Base-by-base conservation (phyloP, 2,888 invertebrate species). In the Tethea ocularis region DNA sequence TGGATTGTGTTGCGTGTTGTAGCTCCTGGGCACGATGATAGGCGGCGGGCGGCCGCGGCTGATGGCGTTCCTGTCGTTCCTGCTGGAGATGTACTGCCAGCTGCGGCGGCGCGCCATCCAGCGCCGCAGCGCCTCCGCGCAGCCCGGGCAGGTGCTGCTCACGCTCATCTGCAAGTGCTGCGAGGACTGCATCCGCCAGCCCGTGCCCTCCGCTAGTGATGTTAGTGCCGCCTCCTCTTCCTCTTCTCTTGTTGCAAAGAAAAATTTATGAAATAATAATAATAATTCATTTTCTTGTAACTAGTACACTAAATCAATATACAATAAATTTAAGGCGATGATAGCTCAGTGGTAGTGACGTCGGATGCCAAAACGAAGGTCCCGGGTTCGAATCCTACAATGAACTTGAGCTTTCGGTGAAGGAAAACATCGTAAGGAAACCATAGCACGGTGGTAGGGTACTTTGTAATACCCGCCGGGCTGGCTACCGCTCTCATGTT, bases 81-180 rank as follows among this genome's bases (percentile, higher is more conserved):
- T 98, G 68, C 96, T 97, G 75, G 97, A 98, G 94, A 97, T 98
- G 96, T 97, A 97, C 88, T 96, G 97, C 83, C 97, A 97, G 94
- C 88, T 97, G 77, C 97, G 97, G 84, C 94, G 96, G 51, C 94
- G 95, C 67, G 94, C 83, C 84, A 95, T 84, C 91, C 95, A 90
- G 85, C 94, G 86, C 57, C 89, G 88, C 91, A 94, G 86, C 66
- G 93, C 88, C 77, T 89, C 79, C 80, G 88, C 80, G 85, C 94
- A 87, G 92, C 93, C 86, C 88, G 96, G 96, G 1, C 93, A 96
- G 73, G 96, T 97, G 69, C 93, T 98, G 75, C 95, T 98, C 61
- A 96, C 97, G 60, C 94, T 98, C 74, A 94, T 98, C 77, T 96
- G 96, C 84, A 97, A 97, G 89, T 98, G 97, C 88, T 98, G 98